phyloP scores from a whole-genome alignment of 2,113 vertebrate genomes.

The Xenopus tropicalis region UCB_Xtro_10.0 CM004449.2:35768501-35769000 shows the following conservation, averaged over 20 bases:
- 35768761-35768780: slow-evolving; percentile 82
- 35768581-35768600: slow-evolving; percentile 84
- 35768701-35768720: slow-evolving; percentile 85
- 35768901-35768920: slow-evolving; percentile 57
- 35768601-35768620: slow-evolving; percentile 80
- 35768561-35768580: slow-evolving; percentile 82
- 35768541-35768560: slow-evolving; percentile 88
- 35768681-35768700: slow-evolving; percentile 85
- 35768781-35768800: slow-evolving; percentile 86
- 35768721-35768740: slow-evolving; percentile 90
- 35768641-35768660: slow-evolving; percentile 56
- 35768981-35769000: slow-evolving; percentile 6
- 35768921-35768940: slow-evolving; percentile 55
- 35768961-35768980: slow-evolving; percentile 51
- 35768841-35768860: slow-evolving; percentile 71
- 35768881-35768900: slow-evolving; percentile 56
- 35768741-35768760: slow-evolving; percentile 80
- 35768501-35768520: slow-evolving; percentile 85
- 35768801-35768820: slow-evolving; percentile 83
- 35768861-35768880: slow-evolving; percentile 55
- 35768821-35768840: slow-evolving; percentile 85
- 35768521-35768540: slow-evolving; percentile 84
- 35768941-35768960: slow-evolving; percentile 65
- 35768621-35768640: slow-evolving; percentile 78
- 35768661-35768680: slow-evolving; percentile 61